Conservation (phyloP, 2,797 vertebrate species). For the Loris lydekkerianus region DNA sequence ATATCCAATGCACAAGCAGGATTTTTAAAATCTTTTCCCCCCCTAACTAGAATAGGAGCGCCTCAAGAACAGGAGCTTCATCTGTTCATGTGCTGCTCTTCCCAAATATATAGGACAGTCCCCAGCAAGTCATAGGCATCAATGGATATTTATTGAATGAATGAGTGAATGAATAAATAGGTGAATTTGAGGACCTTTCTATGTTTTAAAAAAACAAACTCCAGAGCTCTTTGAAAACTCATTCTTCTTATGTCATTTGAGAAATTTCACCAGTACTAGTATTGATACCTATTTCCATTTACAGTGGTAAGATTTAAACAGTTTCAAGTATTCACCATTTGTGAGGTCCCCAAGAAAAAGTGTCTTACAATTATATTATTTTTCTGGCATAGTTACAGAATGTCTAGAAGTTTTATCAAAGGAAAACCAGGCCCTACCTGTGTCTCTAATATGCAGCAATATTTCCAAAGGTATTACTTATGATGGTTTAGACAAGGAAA, state of each 20-base stretch:
- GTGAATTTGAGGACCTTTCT: neutral
- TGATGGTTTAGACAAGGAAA: neutral
- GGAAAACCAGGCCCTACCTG: neutral
- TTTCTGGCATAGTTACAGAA: neutral
- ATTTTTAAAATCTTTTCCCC: neutral
- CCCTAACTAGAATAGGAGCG: neutral
- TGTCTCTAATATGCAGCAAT: fast-evolving
- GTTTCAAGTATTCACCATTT: neutral
- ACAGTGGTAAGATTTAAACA: neutral
- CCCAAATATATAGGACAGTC: neutral
- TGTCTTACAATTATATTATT: neutral
- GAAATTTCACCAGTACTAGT: neutral
- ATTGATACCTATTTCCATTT: neutral
- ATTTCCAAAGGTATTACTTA: neutral
- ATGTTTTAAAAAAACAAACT: neutral
- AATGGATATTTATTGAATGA: neutral
- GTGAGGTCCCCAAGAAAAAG: neutral
- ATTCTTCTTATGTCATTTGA: conserved; percentile 12
- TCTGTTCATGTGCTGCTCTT: neutral
- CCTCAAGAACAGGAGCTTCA: neutral
- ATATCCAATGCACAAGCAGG: neutral
- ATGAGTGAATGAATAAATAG: neutral
- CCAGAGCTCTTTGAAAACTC: neutral
- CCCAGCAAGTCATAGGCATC: neutral
- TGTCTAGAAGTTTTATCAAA: neutral